Conservation (phyloP, 2,888 invertebrate species). For the Notodonta ziczac region DNA sequence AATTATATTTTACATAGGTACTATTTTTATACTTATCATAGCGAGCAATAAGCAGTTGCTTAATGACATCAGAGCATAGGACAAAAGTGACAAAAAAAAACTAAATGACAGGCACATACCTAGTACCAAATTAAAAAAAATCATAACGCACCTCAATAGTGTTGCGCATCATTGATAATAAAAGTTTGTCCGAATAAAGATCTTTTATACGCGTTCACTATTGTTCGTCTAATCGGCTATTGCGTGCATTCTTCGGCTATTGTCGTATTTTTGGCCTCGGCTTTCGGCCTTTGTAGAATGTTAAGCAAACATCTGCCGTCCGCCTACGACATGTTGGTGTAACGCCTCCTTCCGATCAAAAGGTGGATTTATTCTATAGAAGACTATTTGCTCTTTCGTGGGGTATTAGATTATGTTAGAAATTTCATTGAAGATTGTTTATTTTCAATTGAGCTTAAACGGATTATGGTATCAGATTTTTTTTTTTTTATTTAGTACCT, state of each 20-base stretch:
- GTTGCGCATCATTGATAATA: conserved; percentile 65
- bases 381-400: conserved; percentile 26
- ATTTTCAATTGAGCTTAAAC: conserved; percentile 4
- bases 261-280: conserved; percentile 38
- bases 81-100: neutral
- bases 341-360: conserved; percentile 46
- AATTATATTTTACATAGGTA: neutral
- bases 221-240: conserved; percentile 43
- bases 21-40: too few relatives aligned
- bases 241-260: conserved; percentile 57
- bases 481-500: too few relatives aligned
- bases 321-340: conserved; percentile 28
- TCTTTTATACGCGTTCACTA: conserved; percentile 59
- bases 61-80: conserved; percentile 18
- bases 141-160: conserved; percentile 1
- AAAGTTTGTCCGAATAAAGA: conserved; percentile 65
- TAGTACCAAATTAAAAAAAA: conserved; percentile 26
- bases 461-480: neutral
- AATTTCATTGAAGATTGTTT: conserved; percentile 1
- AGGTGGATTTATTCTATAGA: conserved; percentile 26
- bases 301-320: conserved; percentile 72
- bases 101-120: conserved; percentile 28
- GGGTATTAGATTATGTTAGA: conserved; percentile 16
- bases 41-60: conserved; percentile 8
- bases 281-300: conserved; percentile 36